Base-by-base conservation (phyloP, 1,140 invertebrate genomes). In the Eupristina koningsbergeri region DNA sequence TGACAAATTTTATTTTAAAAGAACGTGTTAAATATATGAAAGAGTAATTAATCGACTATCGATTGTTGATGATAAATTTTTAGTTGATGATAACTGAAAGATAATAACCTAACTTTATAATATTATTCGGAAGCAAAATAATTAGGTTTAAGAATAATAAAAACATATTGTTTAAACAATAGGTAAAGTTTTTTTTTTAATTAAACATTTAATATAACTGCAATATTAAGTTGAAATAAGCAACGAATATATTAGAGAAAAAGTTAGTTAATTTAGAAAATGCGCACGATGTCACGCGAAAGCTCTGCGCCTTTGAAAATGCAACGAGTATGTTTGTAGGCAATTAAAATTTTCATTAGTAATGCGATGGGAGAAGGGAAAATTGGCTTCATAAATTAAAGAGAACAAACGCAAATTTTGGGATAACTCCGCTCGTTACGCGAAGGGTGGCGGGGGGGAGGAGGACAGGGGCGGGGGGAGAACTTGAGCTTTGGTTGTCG, bases 291-390 rank as follows among this genome's bases (percentile, higher is more conserved):
- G 58, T n/a, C 8, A 11, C 47, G 9, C 53, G 53, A 22, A 58
- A 58, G 26, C 5, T 11, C 36, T 7, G 29, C 31, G 5, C 64
- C 15, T 36, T 67, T 39, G 34, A 19, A 67, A 36, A 67, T 11
- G 64, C 34, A 36, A 67, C 34, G 17, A 13, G 8, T 19, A n/a
- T 11, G 17, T 36, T 67, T 39, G 31, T 34, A 41, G 67, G 36
- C 67, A 36, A 71, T 71, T 71, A 71, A 71, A 71, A 71, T 71
- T 71, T 71, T 71, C 67, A 71, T 41, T 26, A 39, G 67, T 41
- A 41, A 71, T 71, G 67, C 67, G 15, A 1, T 15, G 61, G 29
- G 0, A 22, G 11, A 15, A 36, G 17, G 0, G 69, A 73, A 73
- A 45, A 73, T 73, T 45, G 11, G 69, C 26, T 73, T 47, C 2